Base-by-base conservation (phyloP, 1,140 invertebrate species). In the Dysdera silvatica region DNA sequence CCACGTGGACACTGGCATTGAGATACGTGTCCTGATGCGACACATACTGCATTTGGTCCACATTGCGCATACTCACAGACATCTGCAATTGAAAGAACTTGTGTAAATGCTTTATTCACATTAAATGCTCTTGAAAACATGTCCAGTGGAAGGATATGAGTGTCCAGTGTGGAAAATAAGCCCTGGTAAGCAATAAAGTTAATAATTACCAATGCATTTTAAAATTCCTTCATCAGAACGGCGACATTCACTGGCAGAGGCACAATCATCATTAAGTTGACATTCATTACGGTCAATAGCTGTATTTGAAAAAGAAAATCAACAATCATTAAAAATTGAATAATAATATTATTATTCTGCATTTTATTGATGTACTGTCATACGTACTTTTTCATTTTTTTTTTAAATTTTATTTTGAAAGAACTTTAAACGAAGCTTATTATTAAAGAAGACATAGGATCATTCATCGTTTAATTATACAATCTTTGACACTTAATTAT, bases 1-100 rank as follows among this genome's bases (percentile, higher is more conserved):
- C 89, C 89, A 5, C 84, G 83, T 7, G 89, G 89, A 73, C 90
- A 94, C 72, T 90, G 86, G 71, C 90, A 95, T 72, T 89, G 86
- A 0, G 88, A 85, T 4, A 85, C 85, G 72, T 93, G 90, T 74
- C 92, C 92, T 67, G 91, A 88, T 3, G 88, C 87, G 16, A 91
- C 80, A 31, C 70, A 71, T 20, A 92, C 76, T 20, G 90, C 88
- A 67, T 87, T 85, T 1, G 89, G 87, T 6, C 91, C 91, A 74
- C 91, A 95, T 37, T 80, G 80, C 3, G 87, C 71, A 18, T 80
- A 80, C 53, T 86, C 82, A 73, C 91, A 95, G 52, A 88, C 88
- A 1, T 89, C 88, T 78, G 87, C 54, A 82, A 32, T 10, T 31
- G n/a, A 55, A 14, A 35, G 32, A 54, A 54, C 10, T 16, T 20